Evolutionary conservation across 1,140 invertebrate species (phyloP).

Genomic region (Pteromalus puparum): DNA sequence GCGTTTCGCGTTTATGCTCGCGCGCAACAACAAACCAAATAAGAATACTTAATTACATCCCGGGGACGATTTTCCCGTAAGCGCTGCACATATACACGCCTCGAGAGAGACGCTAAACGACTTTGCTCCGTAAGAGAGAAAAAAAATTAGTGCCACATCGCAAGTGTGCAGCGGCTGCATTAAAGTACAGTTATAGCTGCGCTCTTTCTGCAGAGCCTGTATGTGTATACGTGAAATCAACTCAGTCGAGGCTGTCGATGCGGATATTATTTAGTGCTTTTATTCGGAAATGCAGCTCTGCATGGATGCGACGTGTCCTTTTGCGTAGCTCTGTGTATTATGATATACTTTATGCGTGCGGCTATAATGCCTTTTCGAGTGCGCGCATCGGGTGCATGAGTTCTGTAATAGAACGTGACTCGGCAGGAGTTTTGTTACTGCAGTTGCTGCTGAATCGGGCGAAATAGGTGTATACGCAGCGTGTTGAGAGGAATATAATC

Average conservation of each 20-base stretch:
- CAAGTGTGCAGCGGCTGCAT: not conserved
- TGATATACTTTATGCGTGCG: too few relatives aligned
- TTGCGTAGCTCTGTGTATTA: too few relatives aligned
- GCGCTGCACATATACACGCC: not conserved
- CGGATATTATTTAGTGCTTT: conserved; percentile 16
- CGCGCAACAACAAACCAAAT: not conserved
- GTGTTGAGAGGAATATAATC: too few relatives aligned
- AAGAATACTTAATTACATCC: not conserved
- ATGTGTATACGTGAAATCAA: not conserved
- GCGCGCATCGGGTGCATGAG: not conserved
- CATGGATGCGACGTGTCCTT: not conserved
- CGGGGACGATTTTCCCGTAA: not conserved
- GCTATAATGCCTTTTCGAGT: not conserved
- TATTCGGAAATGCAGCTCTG: too few relatives aligned
- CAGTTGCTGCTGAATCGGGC: not conserved
- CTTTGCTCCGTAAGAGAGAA: not conserved
- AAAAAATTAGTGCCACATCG: conserved; percentile 20
- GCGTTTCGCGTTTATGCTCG: too few relatives aligned
- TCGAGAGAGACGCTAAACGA: not conserved
- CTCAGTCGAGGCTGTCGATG: not conserved
- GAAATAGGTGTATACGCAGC: not conserved
- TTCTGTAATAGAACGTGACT: conserved; percentile 1
- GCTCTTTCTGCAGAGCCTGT: not conserved
- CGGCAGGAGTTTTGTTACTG: not conserved
- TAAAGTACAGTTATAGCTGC: not conserved